These are phyloP conservation scores for Patella caerulea DNA, from an alignment of 2,888 invertebrate genomes.

Conservation along the genomic window DNA sequence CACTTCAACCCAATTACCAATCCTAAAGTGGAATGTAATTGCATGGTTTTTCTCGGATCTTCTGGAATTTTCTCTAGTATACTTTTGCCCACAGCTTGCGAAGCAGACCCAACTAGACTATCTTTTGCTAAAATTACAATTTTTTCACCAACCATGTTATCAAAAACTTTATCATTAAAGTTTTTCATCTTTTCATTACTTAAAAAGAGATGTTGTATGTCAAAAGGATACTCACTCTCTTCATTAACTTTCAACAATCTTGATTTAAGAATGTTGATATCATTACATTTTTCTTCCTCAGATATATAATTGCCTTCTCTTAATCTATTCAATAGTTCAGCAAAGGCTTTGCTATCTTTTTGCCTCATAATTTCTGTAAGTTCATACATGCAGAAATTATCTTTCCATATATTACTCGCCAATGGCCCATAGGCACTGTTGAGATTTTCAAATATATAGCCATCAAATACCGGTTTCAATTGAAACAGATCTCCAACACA, in stretches of 20 bases:
- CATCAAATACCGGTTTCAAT: conserved; percentile 30
- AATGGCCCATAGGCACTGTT: conserved; percentile 23
- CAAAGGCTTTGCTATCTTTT: conserved; percentile 40
- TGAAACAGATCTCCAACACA: conserved; percentile 16
- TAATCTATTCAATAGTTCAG: conserved; percentile 40
- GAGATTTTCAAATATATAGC: conserved; percentile 19
- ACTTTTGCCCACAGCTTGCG: neutral
- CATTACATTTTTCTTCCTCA: neutral
- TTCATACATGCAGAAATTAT: conserved; percentile 36
- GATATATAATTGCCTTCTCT: conserved; percentile 34
- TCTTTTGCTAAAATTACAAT: neutral
- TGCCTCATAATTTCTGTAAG: conserved; percentile 25
- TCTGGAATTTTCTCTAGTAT: neutral
- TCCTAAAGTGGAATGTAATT: neutral
- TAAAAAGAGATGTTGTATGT: neutral
- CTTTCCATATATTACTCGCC: conserved; percentile 11
- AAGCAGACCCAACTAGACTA: neutral
- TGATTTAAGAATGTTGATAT: neutral
- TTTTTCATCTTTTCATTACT: neutral
- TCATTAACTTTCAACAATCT: neutral
- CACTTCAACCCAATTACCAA: conserved; percentile 14
- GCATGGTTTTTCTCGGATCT: neutral
- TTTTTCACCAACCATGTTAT: neutral
- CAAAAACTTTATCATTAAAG: neutral
- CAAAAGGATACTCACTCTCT: neutral